Conservation (phyloP, 2,113 vertebrate genomes). For the Paradoxurus hermaphroditus region DNA sequence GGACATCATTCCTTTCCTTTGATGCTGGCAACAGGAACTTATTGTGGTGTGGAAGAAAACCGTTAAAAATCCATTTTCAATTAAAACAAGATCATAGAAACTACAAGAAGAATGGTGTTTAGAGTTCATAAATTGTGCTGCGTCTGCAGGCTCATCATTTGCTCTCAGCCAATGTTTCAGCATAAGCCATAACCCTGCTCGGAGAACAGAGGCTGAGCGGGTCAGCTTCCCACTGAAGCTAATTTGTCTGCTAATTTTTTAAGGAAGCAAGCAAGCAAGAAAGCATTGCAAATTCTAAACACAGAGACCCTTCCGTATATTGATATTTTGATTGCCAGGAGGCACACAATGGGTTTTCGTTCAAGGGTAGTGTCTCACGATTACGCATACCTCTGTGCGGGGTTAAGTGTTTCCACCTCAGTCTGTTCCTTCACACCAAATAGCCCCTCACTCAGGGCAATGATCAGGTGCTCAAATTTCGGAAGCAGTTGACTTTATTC, state of each 20-base stretch:
- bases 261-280: constrained; percentile 43
- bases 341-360: constrained; percentile 31
- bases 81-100: constrained; percentile 42
- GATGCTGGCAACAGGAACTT: background rate
- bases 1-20: background rate
- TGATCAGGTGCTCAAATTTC: background rate
- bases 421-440: background rate
- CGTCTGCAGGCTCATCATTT: constrained; percentile 41
- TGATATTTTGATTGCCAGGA: constrained; percentile 43
- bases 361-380: background rate
- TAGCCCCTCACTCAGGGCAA: fast-evolving
- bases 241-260: constrained; percentile 26
- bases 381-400: background rate
- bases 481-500: constrained; percentile 16
- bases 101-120: constrained; percentile 55
- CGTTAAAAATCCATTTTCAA: constrained; percentile 56
- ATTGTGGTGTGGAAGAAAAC: background rate
- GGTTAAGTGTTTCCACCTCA: background rate
- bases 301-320: background rate
- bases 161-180: constrained; percentile 19
- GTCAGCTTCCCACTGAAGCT: fast-evolving
- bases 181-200: constrained; percentile 55
- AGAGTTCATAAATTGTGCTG: constrained; percentile 28
- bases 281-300: constrained; percentile 18
- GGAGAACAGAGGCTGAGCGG: constrained; percentile 48